These are phyloP conservation scores for Anoura caudifer DNA, from an alignment of 2,113 vertebrate species.

Conservation along the genomic window DNA sequence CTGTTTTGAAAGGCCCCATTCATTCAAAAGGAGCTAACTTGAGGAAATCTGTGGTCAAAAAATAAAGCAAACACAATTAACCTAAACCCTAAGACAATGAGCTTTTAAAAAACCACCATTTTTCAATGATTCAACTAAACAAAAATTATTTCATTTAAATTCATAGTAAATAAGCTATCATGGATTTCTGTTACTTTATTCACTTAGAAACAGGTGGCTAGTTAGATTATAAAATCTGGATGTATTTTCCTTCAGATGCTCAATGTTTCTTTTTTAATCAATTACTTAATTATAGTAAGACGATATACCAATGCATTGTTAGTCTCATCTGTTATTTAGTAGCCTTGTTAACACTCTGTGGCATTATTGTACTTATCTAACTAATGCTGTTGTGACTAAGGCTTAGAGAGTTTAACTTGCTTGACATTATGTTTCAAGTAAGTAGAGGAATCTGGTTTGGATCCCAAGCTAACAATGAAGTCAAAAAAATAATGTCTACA, in stretches of 20 bases:
- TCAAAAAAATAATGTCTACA: neutral
- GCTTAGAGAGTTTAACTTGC: neutral
- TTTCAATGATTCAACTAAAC: neutral
- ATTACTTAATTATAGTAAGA: neutral
- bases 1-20: neutral
- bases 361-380: neutral
- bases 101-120: neutral
- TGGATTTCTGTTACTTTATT: neutral
- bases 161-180: neutral
- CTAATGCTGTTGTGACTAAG: neutral
- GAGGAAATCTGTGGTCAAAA: neutral
- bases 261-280: neutral
- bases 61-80: neutral
- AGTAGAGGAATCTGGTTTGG: neutral
- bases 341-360: neutral
- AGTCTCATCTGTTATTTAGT: neutral
- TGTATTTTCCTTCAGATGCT: neutral
- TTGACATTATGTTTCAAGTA: neutral
- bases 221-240: neutral
- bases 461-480: neutral
- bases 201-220: neutral
- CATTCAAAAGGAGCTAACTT: neutral
- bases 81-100: neutral
- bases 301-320: neutral
- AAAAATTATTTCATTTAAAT: neutral